A percentile compares a stretch with the other conserved stretches of the same genome.
phyloP scores from a whole-genome alignment of 2,888 invertebrate genomes.

The Orthosia gracilis region DNA sequence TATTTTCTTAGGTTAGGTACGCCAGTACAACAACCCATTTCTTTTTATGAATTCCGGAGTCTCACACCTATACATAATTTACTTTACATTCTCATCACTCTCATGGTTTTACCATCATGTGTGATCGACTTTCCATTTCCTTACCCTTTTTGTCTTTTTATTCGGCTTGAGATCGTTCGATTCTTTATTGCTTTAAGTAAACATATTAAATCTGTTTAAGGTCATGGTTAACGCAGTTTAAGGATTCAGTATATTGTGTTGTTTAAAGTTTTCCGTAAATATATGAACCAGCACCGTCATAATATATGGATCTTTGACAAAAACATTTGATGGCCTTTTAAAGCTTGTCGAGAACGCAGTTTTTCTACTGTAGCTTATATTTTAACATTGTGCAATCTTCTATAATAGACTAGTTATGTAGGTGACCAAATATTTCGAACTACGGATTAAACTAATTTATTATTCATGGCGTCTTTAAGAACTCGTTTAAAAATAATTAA shows the following conservation, averaged over 20 bases:
- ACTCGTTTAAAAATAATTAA: conserved; percentile 25
- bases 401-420: background rate
- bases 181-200: background rate
- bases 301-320: background rate
- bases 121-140: background rate
- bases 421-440: conserved; percentile 14
- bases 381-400: conserved; percentile 47
- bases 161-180: background rate
- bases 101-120: no score
- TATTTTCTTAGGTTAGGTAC: background rate
- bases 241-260: background rate
- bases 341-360: background rate
- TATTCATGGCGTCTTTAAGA: conserved; percentile 14
- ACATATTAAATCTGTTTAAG: background rate
- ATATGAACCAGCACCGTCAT: background rate
- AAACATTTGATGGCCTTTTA: conserved; percentile 1
- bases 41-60: background rate
- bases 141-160: background rate
- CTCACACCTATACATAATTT: background rate
- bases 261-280: background rate
- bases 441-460: conserved; percentile 17
- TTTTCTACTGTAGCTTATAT: conserved; percentile 6
- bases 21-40: background rate
- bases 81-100: background rate
- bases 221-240: background rate